Conservation (phyloP, 2,113 vertebrate species). For the Notiomystis cincta region DNA sequence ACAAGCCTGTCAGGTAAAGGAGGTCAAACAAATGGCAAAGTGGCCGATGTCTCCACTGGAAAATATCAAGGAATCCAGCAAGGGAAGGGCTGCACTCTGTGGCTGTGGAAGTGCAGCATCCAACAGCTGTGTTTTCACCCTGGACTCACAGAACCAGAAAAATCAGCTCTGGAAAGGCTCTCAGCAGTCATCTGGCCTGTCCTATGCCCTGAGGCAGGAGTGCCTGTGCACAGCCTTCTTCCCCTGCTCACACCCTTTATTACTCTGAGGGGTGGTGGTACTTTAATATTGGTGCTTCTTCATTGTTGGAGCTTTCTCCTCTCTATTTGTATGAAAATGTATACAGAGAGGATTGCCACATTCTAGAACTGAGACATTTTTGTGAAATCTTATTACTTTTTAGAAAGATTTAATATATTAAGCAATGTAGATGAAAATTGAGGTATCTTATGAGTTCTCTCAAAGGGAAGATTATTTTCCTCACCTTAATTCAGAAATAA, state of each 20-base stretch:
- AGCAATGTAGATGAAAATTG: not conserved
- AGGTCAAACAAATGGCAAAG: not conserved
- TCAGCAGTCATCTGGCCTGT: not conserved
- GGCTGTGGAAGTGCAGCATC: not conserved
- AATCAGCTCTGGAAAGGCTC: not conserved
- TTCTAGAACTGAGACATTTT: not conserved
- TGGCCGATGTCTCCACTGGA: not conserved
- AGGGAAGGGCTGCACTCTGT: not conserved
- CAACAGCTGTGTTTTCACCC: rapidly evolving
- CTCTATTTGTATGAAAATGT: not conserved
- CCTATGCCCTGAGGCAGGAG: not conserved
- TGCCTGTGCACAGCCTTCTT: not conserved
- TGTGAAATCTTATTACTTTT: not conserved
- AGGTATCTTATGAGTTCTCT: not conserved
- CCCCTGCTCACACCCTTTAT: not conserved
- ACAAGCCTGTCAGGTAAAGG: not conserved
- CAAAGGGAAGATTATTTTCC: not conserved
- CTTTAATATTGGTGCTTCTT: not conserved
- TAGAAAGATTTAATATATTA: not conserved
- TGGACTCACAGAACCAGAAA: not conserved
- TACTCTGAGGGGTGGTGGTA: not conserved
- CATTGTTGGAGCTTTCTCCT: not conserved
- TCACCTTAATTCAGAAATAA: not conserved
- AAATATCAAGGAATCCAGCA: not conserved
- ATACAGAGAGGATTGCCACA: rapidly evolving